A percentile compares a stretch with the other conserved stretches of the same genome.
Conservation (phyloP, 1,140 invertebrate genomes). For the Episyrphus balteatus region DNA sequence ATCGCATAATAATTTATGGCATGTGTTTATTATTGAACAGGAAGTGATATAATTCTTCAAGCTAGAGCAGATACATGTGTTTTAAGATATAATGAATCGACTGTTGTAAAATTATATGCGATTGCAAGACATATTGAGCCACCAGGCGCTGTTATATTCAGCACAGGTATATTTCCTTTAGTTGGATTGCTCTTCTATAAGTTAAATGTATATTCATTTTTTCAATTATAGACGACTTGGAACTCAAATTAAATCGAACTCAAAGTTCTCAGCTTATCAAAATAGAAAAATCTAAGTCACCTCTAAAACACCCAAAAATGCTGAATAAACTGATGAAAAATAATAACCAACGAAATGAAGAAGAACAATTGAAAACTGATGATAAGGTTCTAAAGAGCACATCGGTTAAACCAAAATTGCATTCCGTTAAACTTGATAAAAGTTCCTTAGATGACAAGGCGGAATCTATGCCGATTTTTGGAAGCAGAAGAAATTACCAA, state of each 20-base stretch:
- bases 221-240: constrained; percentile 20
- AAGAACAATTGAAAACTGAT: constrained; percentile 5
- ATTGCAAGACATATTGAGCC: constrained; percentile 55
- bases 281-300: constrained; percentile 14
- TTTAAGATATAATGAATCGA: constrained; percentile 56
- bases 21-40: constrained; percentile 26
- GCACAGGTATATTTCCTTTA: constrained; percentile 42
- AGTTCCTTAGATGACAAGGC: too few relatives aligned
- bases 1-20: too few relatives aligned
- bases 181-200: not conserved
- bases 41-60: constrained; percentile 50
- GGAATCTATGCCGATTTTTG: too few relatives aligned
- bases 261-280: constrained; percentile 17
- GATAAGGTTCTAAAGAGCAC: too few relatives aligned
- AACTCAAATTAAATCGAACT: constrained; percentile 31
- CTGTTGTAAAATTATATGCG: constrained; percentile 54
- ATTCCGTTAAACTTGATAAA: too few relatives aligned
- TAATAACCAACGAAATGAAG: constrained; percentile 20
- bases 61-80: constrained; percentile 58
- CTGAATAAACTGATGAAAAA: constrained; percentile 31
- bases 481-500: too few relatives aligned
- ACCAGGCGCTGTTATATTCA: constrained; percentile 58
- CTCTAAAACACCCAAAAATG: constrained; percentile 33
- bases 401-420: too few relatives aligned
- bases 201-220: not conserved